Conservation (phyloP, 2,888 invertebrate genomes). For the Cataglyphis altisquamis region DNA sequence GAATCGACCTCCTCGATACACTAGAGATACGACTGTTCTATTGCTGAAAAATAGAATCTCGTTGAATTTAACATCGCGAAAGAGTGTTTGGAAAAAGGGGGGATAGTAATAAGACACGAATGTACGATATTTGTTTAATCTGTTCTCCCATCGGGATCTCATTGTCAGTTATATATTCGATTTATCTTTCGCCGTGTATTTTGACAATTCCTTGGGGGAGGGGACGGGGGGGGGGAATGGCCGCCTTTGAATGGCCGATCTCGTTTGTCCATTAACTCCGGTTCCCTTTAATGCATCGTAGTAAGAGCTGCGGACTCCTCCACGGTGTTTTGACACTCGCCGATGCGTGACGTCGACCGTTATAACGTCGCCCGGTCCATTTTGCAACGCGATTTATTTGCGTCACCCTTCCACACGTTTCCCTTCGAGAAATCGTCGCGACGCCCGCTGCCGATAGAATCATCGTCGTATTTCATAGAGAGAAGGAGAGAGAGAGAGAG, state of each 20-base stretch:
- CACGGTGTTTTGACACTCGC: slow-evolving; percentile 77
- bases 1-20: slow-evolving; percentile 51
- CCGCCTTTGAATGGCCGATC: slow-evolving; percentile 27
- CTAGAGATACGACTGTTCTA: slow-evolving; percentile 7
- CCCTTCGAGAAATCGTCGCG: slow-evolving; percentile 59
- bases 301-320: slow-evolving; percentile 53
- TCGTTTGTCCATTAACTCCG: slow-evolving; percentile 74
- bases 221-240: neutral
- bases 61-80: neutral
- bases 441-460: slow-evolving; percentile 54
- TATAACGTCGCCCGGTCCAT: slow-evolving; percentile 77
- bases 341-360: slow-evolving; percentile 79
- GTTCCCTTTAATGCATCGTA: slow-evolving; percentile 73
- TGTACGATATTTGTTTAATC: neutral
- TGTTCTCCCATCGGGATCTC: neutral
- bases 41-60: neutral
- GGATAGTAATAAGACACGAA: neutral
- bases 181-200: slow-evolving; percentile 41
- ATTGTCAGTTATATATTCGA: slow-evolving; percentile 12
- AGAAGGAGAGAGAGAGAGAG: neutral
- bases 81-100: neutral
- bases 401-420: slow-evolving; percentile 53
- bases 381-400: slow-evolving; percentile 78
- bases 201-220: slow-evolving; percentile 61
- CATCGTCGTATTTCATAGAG: slow-evolving; percentile 75